Conservation (phyloP, 2,888 invertebrate species). For the Mongoloraphidia duomilia region DNA sequence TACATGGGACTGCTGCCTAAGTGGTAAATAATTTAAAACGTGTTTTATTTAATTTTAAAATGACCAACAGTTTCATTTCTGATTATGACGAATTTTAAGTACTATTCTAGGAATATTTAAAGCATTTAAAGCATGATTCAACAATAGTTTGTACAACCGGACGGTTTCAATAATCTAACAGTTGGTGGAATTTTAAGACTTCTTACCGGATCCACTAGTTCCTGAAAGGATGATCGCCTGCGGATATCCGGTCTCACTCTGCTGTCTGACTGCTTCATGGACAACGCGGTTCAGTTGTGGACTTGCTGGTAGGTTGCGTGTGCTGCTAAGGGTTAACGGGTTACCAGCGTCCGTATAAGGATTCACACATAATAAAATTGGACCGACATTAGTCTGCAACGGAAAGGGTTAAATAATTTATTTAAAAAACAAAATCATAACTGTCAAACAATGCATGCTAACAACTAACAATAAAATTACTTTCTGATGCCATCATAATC, state of each 20-base stretch:
- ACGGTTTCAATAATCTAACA: too few relatives aligned
- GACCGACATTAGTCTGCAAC: constrained; percentile 81
- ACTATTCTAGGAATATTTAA: too few relatives aligned
- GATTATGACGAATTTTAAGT: too few relatives aligned
- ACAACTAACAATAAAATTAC: not conserved
- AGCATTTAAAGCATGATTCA: too few relatives aligned
- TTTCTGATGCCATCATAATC: not conserved
- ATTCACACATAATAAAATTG: constrained; percentile 80
- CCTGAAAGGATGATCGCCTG: constrained; percentile 89
- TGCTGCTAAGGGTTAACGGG: constrained; percentile 66
- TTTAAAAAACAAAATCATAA: not conserved
- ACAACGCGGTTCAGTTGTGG: constrained; percentile 80
- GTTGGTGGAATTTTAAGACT: too few relatives aligned
- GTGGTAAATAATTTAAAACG: too few relatives aligned
- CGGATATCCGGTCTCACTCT: constrained; percentile 89
- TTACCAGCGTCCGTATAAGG: constrained; percentile 78
- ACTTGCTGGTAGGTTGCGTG: constrained; percentile 55
- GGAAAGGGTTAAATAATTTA: constrained; percentile 7
- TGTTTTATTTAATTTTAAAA: too few relatives aligned
- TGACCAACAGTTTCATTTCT: too few relatives aligned
- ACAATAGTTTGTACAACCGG: too few relatives aligned
- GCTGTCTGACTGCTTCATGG: constrained; percentile 82
- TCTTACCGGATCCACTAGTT: constrained; percentile 56
- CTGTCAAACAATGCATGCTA: not conserved
- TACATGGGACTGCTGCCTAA: too few relatives aligned